A percentile compares a stretch with the other conserved stretches of the same genome.
Evolutionary conservation across 2,888 invertebrate genomes (phyloP).

Genomic region (Ophion costatus): DNA sequence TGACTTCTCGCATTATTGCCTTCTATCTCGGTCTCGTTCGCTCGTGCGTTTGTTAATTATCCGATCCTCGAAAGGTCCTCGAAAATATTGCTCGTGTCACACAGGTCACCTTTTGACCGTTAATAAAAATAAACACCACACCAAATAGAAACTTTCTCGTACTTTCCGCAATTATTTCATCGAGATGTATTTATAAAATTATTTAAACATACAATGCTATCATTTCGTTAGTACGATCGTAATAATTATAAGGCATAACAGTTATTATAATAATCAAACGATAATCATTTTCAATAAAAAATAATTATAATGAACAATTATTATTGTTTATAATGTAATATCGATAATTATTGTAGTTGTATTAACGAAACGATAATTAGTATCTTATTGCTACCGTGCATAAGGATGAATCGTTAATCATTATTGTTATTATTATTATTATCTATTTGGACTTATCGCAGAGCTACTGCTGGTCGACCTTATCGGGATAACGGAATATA

Average conservation of each 20-base stretch:
- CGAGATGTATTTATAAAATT: not conserved
- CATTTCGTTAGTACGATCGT: too few species aligned
- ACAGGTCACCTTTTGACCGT: not conserved
- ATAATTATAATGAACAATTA: too few species aligned
- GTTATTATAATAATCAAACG: not conserved
- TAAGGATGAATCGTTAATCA: not conserved
- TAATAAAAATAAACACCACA: not conserved
- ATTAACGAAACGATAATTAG: not conserved
- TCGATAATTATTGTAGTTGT: not conserved
- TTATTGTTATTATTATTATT: constrained; percentile 30
- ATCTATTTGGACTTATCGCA: constrained; percentile 13
- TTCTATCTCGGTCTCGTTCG: constrained; percentile 20
- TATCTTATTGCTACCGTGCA: not conserved
- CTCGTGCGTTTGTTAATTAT: constrained; percentile 11
- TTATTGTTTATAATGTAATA: too few species aligned
- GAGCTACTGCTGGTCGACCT: constrained; percentile 48
- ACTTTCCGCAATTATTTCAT: not conserved
- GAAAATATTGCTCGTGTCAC: not conserved
- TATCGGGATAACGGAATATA: constrained; percentile 55
- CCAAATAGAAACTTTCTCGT: not conserved
- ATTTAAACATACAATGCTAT: not conserved
- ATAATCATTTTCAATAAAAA: not conserved
- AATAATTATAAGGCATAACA: not conserved
- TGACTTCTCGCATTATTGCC: constrained; percentile 41
- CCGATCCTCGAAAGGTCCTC: not conserved